Evolutionary conservation across 37 sponge, comb jelly and placozoan genomes (phyloP), one percentile per base, ranked within the genome.

Genomic region (Petrosia ficiformis): DNA sequence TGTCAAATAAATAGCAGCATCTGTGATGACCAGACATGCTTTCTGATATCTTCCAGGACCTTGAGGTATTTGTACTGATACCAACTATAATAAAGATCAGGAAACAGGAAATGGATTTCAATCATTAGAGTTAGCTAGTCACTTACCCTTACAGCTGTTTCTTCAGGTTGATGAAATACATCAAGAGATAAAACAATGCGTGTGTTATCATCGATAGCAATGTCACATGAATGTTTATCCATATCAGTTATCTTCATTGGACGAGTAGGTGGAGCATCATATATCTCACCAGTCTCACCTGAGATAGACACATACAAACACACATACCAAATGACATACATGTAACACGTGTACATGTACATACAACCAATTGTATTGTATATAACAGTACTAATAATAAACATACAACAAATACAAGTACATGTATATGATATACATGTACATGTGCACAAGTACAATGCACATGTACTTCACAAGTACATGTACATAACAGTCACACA

Each of bases 141-240:
- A 8, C 79, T 48, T 8, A 68, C 79, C 24, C 70, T 67, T 2
- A 44, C 0, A 22, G 58, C 1, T 22, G 58, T 44, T 40, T 74
- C 72, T 68, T 75, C 70, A 21, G 81, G 39, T 24, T 77, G 70
- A 57, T 44, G 48, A 39, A 83, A 63, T 34, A 90, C 78, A 60
- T 84, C 85, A 41, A 90, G 43, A 22, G 86, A 84, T 25, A 90
- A 31, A 11, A 90, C 48, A 26, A 90, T 54, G 21, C 42, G 41
- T 5, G 64, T 90, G 48, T 75, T 90, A 26, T 85, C 79, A 59
- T 80, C 80, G 22, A 90, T 77, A 4, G 39, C 78, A 2, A 85
- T 36, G 44, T 85, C 86, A 68, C 48, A 31, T 3, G 68, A 79
- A 24, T 28, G 10, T 22, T 54, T 72, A 42, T 78, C 74, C 1